A percentile compares a stretch with the other conserved stretches of the same genome.
Evolutionary conservation across 2,113 vertebrate genomes (phyloP).

Genomic region (Drymodes brunneopygia): DNA sequence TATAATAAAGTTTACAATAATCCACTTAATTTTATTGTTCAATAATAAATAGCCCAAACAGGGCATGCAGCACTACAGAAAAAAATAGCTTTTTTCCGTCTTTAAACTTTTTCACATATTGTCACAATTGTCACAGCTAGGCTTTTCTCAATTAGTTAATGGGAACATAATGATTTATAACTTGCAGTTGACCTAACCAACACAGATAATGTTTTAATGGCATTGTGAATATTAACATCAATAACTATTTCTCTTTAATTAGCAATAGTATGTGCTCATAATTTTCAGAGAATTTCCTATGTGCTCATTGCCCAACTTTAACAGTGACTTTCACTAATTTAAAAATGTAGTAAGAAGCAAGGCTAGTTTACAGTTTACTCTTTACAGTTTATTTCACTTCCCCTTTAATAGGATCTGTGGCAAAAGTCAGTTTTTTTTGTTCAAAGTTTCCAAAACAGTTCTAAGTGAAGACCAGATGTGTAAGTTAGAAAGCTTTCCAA

Average conservation of each 20-base stretch:
- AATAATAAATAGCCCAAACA: background rate
- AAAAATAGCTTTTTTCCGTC: background rate
- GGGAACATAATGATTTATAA: background rate
- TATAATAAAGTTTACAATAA: background rate
- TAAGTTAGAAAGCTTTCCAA: background rate
- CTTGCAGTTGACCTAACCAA: background rate
- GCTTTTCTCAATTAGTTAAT: background rate
- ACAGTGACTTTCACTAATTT: background rate
- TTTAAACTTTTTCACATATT: background rate
- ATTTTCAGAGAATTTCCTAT: background rate
- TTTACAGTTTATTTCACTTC: background rate
- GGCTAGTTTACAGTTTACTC: background rate
- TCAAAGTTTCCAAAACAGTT: background rate
- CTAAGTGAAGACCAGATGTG: background rate
- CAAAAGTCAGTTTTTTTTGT: background rate
- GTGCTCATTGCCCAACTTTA: background rate
- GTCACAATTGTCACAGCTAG: background rate
- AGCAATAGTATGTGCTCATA: background rate
- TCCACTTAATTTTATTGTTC: background rate
- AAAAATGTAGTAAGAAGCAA: background rate
- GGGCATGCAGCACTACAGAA: background rate
- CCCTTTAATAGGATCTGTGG: background rate
- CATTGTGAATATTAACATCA: background rate
- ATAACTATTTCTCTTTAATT: background rate
- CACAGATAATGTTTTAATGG: background rate